These are phyloP conservation scores for Ophioderma brevispina DNA, from an alignment of 35 echinoderm and acorn worm species.

Conservation along the genomic window DNA sequence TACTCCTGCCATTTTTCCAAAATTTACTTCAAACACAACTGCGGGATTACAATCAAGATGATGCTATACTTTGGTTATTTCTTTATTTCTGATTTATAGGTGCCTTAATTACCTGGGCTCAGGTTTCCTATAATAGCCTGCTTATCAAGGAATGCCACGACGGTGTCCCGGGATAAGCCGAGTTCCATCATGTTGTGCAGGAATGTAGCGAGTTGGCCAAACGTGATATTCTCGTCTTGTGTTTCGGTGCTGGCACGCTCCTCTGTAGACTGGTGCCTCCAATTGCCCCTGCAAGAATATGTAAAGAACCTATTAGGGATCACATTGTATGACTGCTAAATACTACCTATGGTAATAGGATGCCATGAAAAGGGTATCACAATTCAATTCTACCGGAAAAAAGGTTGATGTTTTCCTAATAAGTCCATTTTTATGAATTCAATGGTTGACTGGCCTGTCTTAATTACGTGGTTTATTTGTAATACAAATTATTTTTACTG, in stretches of 20 bases:
- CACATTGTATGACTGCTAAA: neutral
- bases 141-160: slow-evolving; percentile 78
- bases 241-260: slow-evolving; percentile 67
- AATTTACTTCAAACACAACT: no score
- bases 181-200: slow-evolving; percentile 97
- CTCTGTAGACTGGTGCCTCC: slow-evolving; percentile 54
- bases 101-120: slow-evolving; percentile 39
- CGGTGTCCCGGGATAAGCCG: slow-evolving; percentile 46
- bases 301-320: neutral
- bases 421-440: no score
- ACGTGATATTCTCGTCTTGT: slow-evolving; percentile 93
- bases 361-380: no score
- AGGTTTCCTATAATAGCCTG: slow-evolving; percentile 87
- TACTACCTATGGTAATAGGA: neutral
- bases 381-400: no score
- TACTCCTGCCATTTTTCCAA: no score
- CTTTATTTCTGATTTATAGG: no score
- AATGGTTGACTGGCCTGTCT: no score
- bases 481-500: no score
- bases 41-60: no score
- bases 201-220: slow-evolving; percentile 95
- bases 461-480: no score
- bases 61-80: no score
- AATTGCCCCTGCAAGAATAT: slow-evolving; percentile 50
- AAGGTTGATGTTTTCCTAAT: no score